Evolutionary conservation across 2,888 invertebrate species (phyloP), one percentile per base, ranked within the genome.

Genomic region (Rhopalosiphum nymphaeae): DNA sequence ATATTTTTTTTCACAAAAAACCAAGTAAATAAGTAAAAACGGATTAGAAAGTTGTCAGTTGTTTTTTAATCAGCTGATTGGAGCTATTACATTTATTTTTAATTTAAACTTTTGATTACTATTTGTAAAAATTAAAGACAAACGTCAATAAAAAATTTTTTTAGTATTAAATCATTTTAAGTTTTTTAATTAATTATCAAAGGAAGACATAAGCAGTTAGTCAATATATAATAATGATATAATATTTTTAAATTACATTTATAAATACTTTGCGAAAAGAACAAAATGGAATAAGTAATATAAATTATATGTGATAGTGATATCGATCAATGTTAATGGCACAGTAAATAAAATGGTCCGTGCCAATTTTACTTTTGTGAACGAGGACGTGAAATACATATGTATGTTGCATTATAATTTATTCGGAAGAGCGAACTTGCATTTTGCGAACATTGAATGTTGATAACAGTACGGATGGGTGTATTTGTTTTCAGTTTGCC

Each of bases 301-400:
- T 16, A 91, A 36, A n/a, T 88, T 88, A 53, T 25, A 29, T 57
- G 44, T 5, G n/a, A 44, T 29, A 36, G 10, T 25, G 49, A 87
- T 87, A 87, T 92, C 42, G 87, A 92, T 92, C 46, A 92, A 87
- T 61, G 91, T 86, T 86, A 46, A 92, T 49, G 92, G 49, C 92
- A 16, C 49, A 87, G 92, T 49, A 92, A 87, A 49, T 67, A 49
- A 87, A 67, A 92, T 21, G 36, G 61, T 61, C 29, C 29, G n/a
- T 36, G 92, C 87, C 92, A 49, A 87, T 87, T 92, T 92, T 42
- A 46, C 53, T 78, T 84, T 13, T 44, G 46, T 25, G 44, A 91
- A 91, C 25, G 29, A 56, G n/a, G 42, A 56, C 85, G 57, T 44
- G 36, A 29, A 56, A 44, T 91, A 91, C 86, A 86, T 86, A 91